These are phyloP conservation scores for Muscicapa striata DNA, from an alignment of 2,797 vertebrate genomes.

Conservation along the genomic window DNA sequence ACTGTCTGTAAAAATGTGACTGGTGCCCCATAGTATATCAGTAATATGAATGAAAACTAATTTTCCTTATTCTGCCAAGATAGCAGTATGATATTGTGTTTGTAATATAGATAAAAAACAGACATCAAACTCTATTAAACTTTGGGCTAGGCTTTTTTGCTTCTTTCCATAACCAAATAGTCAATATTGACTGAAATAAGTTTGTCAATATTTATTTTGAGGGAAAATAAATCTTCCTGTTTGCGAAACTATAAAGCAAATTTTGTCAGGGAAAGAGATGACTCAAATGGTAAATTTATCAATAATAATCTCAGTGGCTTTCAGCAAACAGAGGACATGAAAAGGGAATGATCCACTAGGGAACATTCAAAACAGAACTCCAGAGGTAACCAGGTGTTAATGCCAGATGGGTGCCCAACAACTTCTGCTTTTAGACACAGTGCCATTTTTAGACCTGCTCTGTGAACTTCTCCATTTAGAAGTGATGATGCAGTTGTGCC, in stretches of 20 bases:
- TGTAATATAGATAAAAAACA: neutral
- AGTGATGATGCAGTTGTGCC: neutral
- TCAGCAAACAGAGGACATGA: neutral
- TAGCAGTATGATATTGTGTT: neutral
- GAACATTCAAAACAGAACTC: neutral
- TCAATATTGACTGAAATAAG: slow-evolving; percentile 49
- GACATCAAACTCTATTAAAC: slow-evolving; percentile 15
- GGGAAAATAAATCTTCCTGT: slow-evolving; percentile 33
- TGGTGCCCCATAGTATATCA: neutral
- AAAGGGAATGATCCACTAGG: neutral
- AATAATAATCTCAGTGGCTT: neutral
- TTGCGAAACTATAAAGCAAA: neutral
- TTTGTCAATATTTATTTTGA: slow-evolving; percentile 52
- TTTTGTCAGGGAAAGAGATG: slow-evolving; percentile 2
- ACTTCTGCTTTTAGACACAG: neutral
- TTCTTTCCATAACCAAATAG: slow-evolving; percentile 1
- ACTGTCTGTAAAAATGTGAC: neutral
- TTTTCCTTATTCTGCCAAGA: neutral
- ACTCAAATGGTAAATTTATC: slow-evolving; percentile 27
- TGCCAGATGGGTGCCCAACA: neutral
- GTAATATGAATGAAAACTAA: neutral
- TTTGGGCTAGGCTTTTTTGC: neutral
- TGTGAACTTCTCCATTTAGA: neutral
- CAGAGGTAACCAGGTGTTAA: neutral
- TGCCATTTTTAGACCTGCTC: neutral